These are phyloP conservation scores for Meteorus cinctellus DNA, from an alignment of 2,888 invertebrate genomes.

Conservation along the genomic window DNA sequence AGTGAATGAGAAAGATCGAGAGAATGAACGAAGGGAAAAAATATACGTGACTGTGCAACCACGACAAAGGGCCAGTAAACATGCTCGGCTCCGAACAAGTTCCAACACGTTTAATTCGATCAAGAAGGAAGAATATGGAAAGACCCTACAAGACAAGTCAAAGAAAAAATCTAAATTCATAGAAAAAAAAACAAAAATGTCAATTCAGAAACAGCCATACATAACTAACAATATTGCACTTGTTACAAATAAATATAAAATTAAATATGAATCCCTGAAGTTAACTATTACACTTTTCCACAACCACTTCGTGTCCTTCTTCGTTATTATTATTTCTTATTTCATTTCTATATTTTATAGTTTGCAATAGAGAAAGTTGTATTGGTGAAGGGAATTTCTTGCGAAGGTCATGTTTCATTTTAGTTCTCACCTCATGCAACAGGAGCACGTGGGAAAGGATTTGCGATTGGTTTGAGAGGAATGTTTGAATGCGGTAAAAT, in stretches of 20 bases:
- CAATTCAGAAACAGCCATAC: background rate
- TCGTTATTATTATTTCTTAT: background rate
- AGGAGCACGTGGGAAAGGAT: constrained; percentile 30
- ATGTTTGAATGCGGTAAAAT: background rate
- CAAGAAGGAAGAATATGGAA: constrained; percentile 19
- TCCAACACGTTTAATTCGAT: constrained; percentile 46
- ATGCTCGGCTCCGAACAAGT: constrained; percentile 59
- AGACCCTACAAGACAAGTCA: constrained; percentile 21
- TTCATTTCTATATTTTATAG: constrained; percentile 22
- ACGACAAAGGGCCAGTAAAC: constrained; percentile 48
- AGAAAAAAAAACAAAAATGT: background rate
- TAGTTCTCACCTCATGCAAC: constrained; percentile 27
- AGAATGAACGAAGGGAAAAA: constrained; percentile 37
- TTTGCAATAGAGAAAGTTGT: constrained; percentile 17
- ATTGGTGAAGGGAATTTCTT: constrained; percentile 27
- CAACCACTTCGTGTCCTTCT: background rate
- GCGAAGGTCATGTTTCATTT: constrained; percentile 28
- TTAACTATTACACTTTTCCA: too few species aligned
- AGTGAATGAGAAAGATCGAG: constrained; percentile 45
- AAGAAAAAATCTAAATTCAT: constrained; percentile 27
- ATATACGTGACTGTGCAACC: constrained; percentile 64
- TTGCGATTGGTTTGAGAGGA: background rate
- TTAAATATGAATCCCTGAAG: background rate
- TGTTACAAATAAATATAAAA: background rate
- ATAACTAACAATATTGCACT: background rate